Percentiles rank a stretch among this genome's conserved stretches.
Evolutionary conservation across 2,797 vertebrate species (phyloP).

Genomic region (Staurois parvus): DNA sequence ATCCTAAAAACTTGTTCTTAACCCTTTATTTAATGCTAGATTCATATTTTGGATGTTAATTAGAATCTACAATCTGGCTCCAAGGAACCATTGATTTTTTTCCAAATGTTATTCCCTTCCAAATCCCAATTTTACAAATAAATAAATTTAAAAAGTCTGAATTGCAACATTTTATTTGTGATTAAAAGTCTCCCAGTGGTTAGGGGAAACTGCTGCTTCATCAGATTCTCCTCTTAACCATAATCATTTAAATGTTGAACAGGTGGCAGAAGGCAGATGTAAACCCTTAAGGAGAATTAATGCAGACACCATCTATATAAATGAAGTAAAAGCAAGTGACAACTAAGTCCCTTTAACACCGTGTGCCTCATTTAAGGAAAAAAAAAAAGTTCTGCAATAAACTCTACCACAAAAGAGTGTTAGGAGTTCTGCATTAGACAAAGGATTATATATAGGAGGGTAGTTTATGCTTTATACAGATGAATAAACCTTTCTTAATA

Average conservation of each 20-base stretch:
- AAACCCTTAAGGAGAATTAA: constrained; percentile 45
- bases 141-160: constrained; percentile 37
- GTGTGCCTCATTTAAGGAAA: background rate
- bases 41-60: constrained; percentile 39
- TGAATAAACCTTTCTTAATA: too few species aligned
- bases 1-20: constrained; percentile 41
- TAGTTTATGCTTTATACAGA: too few species aligned
- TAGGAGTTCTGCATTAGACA: background rate
- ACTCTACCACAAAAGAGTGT: background rate
- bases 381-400: constrained; percentile 15
- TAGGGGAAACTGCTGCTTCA: constrained; percentile 34
- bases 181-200: constrained; percentile 44
- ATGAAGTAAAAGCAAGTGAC: constrained; percentile 13
- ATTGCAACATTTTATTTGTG: constrained; percentile 43
- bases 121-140: constrained; percentile 22
- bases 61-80: constrained; percentile 44
- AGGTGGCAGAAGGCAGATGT: constrained; percentile 59
- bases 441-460: background rate
- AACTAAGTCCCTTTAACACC: constrained; percentile 14
- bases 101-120: constrained; percentile 27
- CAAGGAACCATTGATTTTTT: constrained; percentile 31
- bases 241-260: constrained; percentile 59
- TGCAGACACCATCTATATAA: constrained; percentile 36
- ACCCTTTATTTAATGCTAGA: constrained; percentile 40
- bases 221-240: constrained; percentile 40